Conservation (phyloP, 1,140 invertebrate species). For the Phymastichus coffea region DNA sequence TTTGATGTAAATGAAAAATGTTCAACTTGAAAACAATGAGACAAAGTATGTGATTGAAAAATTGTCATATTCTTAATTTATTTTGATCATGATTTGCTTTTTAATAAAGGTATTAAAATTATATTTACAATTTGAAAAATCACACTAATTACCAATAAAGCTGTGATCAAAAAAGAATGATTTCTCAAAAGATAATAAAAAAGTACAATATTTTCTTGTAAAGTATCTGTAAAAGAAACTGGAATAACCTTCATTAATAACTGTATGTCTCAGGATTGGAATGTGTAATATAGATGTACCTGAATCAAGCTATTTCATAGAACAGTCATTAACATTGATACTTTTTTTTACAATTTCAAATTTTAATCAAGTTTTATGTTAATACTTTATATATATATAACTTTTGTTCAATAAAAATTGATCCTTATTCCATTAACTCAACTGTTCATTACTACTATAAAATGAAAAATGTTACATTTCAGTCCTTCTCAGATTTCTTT, state of each 20-base stretch:
- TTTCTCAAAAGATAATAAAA: constrained; percentile 1
- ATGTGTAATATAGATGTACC: background rate
- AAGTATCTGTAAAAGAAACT: background rate
- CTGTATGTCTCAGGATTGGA: constrained; percentile 1
- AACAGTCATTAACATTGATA: too few species aligned
- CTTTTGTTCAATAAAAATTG: background rate
- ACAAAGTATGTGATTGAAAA: background rate
- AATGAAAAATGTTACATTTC: background rate
- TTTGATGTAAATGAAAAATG: background rate
- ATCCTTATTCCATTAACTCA: constrained; percentile 12
- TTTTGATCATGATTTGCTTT: too few species aligned
- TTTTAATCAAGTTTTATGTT: too few species aligned
- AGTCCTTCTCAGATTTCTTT: constrained; percentile 7
- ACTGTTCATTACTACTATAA: too few species aligned
- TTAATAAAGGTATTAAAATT: too few species aligned
- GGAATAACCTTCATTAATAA: constrained; percentile 3
- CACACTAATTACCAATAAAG: background rate
- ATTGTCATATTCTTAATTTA: background rate
- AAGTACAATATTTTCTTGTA: constrained; percentile 11
- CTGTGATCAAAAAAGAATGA: background rate
- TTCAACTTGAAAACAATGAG: background rate
- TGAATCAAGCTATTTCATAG: constrained; percentile 1
- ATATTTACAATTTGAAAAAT: background rate
- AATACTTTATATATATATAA: too few species aligned
- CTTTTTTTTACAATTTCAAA: too few species aligned